These are phyloP conservation scores for Prunella fulvescens DNA, from an alignment of 2,113 vertebrate species.

Conservation along the genomic window DNA sequence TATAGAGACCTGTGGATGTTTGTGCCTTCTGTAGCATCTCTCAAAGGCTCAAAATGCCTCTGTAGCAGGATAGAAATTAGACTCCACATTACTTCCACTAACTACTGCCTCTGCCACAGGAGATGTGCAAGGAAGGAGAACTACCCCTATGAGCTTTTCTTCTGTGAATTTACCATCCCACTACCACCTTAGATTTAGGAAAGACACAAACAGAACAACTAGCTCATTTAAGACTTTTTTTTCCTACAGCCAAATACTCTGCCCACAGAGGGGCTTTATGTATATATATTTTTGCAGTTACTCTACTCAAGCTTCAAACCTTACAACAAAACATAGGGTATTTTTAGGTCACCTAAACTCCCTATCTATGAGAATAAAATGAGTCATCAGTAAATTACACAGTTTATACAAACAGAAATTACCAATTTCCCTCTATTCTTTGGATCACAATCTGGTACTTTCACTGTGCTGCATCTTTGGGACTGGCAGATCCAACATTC, in stretches of 20 bases:
- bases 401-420: neutral
- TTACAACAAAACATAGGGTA: neutral
- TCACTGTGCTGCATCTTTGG: neutral
- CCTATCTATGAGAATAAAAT: neutral
- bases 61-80: neutral
- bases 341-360: neutral
- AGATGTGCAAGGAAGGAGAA: neutral
- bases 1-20: neutral
- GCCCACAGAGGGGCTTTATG: neutral
- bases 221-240: neutral
- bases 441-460: neutral
- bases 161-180: neutral
- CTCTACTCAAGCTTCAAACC: neutral
- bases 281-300: neutral
- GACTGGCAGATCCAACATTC: fast-evolving
- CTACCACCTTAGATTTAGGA: neutral
- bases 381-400: neutral
- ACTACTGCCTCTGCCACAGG: neutral
- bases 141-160: neutral
- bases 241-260: neutral
- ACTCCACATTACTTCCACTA: neutral
- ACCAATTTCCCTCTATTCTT: neutral
- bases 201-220: neutral
- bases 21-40: neutral
- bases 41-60: neutral